Evolutionary conservation across 2,113 vertebrate genomes (phyloP), one percentile per base, ranked within the genome.

Genomic region (Protobothrops mucrosquamatus): DNA sequence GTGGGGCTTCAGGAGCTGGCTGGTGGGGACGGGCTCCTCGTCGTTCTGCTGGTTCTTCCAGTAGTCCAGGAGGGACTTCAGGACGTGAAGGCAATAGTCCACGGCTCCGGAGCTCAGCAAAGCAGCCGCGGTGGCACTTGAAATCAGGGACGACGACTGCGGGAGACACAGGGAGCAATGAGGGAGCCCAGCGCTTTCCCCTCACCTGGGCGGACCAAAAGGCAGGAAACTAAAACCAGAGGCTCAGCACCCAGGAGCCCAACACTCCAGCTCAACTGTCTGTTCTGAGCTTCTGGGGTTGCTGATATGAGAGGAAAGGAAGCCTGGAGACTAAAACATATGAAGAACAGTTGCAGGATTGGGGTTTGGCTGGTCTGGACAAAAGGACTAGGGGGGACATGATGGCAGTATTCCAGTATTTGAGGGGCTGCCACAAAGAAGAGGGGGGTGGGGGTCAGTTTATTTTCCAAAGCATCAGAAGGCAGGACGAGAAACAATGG

Each of bases 1-100:
- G 96, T 99, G 99, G 48, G 99, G 99, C 87, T 99, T 99, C 92
- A 99, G 98, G 89, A 99, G 97, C 96, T 99, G 99, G 97, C 99
- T 99, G 94, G 98, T 94, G 64, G 98, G 97, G 57, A 98, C 98
- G 0, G 99, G 98, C 94, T 99, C 99, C 95, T 99, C 99, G 0
- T 99, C 99, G 0, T 98, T 99, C 98, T 99, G 99, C 64, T 99
- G 99, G 94, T 98, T 98, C 96, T 99, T 99, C 99, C 99, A 99
- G 93, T 99, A 99, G 91, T 99, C 99, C 95, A 99, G 97, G 94
- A 99, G 97, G 0, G 99, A 99, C 92, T 99, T 99, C 22, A 99
- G 98, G 90, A 99, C 99, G 0, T 99, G 99, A 56, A 99, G 98
- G 86, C 99, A 99, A 96, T 99, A 99, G 95, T 99, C 99, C 57